Evolutionary conservation across 2,797 vertebrate genomes (phyloP).

Genomic region (Lates japonicus): DNA sequence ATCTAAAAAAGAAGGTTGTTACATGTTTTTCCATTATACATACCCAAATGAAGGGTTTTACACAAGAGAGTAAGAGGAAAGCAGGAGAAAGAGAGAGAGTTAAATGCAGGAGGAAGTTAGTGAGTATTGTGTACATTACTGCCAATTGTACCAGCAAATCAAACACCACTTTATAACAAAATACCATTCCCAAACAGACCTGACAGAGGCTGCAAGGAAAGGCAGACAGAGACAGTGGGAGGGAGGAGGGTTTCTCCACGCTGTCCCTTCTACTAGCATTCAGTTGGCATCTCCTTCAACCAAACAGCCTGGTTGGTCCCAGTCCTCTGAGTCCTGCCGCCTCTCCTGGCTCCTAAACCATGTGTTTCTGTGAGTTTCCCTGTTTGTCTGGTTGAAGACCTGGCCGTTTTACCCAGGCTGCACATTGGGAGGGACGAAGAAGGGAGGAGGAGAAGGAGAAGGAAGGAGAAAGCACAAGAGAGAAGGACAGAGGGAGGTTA

Average conservation of each 20-base stretch:
- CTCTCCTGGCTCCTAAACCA: constrained; percentile 74
- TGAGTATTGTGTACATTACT: constrained; percentile 14
- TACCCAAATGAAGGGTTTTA: constrained; percentile 10
- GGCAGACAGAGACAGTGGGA: constrained; percentile 29
- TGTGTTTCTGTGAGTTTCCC: constrained; percentile 71
- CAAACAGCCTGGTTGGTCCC: constrained; percentile 81
- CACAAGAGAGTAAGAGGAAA: neutral
- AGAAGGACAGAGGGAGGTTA: constrained; percentile 79
- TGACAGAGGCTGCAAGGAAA: constrained; percentile 23
- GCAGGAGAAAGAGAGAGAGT: constrained; percentile 6
- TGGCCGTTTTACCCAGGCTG: constrained; percentile 87
- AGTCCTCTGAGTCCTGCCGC: constrained; percentile 62
- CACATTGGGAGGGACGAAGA: constrained; percentile 78
- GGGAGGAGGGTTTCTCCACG: constrained; percentile 59
- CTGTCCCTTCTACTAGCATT: constrained; percentile 61
- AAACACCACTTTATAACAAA: constrained; percentile 40
- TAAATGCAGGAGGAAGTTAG: neutral
- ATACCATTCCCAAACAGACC: constrained; percentile 40
- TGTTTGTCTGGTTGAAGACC: constrained; percentile 87
- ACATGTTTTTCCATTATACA: constrained; percentile 41
- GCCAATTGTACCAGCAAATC: constrained; percentile 28
- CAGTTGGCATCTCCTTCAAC: constrained; percentile 76
- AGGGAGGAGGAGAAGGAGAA: constrained; percentile 58
- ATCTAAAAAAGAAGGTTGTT: constrained; percentile 23
- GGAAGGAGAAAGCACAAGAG: constrained; percentile 63